Base-by-base conservation (phyloP, 2,888 invertebrate species). In the Lithophane socia region DNA sequence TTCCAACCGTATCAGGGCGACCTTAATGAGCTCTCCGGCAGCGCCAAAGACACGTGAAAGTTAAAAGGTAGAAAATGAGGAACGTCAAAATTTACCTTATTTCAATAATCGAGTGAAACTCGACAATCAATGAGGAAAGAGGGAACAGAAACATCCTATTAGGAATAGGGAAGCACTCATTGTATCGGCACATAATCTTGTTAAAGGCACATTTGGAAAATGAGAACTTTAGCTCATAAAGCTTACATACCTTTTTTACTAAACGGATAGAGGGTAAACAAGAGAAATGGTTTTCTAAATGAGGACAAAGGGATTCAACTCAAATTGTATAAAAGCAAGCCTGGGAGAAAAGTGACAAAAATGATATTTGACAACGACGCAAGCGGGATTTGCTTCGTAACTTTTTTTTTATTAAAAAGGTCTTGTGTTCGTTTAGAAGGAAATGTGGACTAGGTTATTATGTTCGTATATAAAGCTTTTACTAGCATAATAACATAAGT, bases 201-300 rank as follows among this genome's bases (percentile, higher is more conserved):
- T 89, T 88, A 89, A 60, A 73, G 79, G 71, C 72, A 88, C 84
- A 89, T 90, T 90, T 87, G 68, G 83, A 80, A 89, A 89, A 88
- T 86, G 86, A 89, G 85, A 88, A 80, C 80, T 85, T 64, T 82
- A 84, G 78, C 79, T 85, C 86, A 85, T 86, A 85, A 90, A 88
- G 85, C 63, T 73, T 73, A 80, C 76, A 77, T 79, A 86, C 83
- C 82, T 85, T 85, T 88, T 75, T 85, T 82, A 85, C 89, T 90
- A 91, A 92, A 88, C 85, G 88, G 87, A 91, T 94, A 91, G 90
- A 86, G 91, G 87, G 92, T 93, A 94, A 94, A 94, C 91, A 94
- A 92, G 94, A 94, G 90, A 93, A 95, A 95, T 95, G 92, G 92
- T 84, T 86, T 89, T 84, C 90, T 86, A 93, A 95, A 95, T 94